Evolutionary conservation across 2,113 vertebrate genomes (phyloP).

Genomic region (Garra rufa): DNA sequence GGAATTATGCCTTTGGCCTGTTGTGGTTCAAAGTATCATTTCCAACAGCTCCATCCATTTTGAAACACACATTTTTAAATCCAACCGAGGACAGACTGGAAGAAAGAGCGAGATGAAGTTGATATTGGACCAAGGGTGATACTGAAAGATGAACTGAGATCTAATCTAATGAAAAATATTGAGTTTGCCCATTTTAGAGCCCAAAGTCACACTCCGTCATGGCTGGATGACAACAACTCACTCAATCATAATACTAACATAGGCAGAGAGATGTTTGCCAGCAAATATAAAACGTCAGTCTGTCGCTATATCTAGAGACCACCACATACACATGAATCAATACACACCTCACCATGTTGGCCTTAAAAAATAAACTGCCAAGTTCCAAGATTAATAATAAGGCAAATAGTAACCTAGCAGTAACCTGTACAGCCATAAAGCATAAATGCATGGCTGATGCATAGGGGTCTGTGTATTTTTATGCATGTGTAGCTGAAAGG

Average conservation of each 20-base stretch:
- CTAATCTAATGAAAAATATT: slow-evolving; percentile 15
- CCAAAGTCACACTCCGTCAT: neutral
- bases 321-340: neutral
- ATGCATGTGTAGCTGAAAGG: slow-evolving; percentile 25
- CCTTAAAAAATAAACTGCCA: neutral
- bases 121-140: neutral
- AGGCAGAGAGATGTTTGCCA: slow-evolving; percentile 41
- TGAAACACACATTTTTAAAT: neutral
- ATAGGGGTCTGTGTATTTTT: slow-evolving; percentile 30
- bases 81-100: neutral
- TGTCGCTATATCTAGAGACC: neutral
- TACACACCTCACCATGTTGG: neutral
- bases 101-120: neutral
- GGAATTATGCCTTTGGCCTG: slow-evolving; percentile 11
- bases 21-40: slow-evolving; percentile 22
- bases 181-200: slow-evolving; percentile 26
- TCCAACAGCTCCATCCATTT: slow-evolving; percentile 10
- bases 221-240: neutral
- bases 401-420: neutral
- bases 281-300: slow-evolving; percentile 41
- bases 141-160: neutral
- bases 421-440: neutral
- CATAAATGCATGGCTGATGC: neutral
- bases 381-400: neutral
- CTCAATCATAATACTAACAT: slow-evolving; percentile 15